Conservation (phyloP, 1,140 invertebrate genomes). For the Sycobia sp. region DNA sequence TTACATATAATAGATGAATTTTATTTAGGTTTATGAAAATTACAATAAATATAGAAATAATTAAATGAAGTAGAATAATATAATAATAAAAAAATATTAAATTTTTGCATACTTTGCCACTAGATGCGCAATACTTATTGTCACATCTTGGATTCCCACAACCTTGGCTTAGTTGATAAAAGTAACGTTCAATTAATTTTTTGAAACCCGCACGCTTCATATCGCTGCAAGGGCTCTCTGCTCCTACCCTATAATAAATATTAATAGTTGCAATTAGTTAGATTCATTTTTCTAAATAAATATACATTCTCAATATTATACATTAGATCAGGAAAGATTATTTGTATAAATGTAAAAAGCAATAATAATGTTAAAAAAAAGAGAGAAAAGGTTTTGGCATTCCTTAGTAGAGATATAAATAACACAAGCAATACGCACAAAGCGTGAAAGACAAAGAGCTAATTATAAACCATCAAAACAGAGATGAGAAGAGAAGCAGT, state of each 20-base stretch:
- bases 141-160: constrained; percentile 85
- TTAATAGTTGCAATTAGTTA: neutral
- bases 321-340: neutral
- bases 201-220: constrained; percentile 88
- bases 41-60: constrained; percentile 1
- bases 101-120: constrained; percentile 71
- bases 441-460: constrained; percentile 29
- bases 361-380: neutral
- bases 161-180: constrained; percentile 88
- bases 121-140: constrained; percentile 88
- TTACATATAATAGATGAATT: too few species aligned
- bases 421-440: constrained; percentile 20
- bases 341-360: neutral
- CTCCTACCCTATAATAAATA: constrained; percentile 51
- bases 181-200: constrained; percentile 89
- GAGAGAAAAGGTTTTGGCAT: constrained; percentile 23
- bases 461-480: constrained; percentile 28
- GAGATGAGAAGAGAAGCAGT: constrained; percentile 1
- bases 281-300: neutral
- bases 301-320: neutral
- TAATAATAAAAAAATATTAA: constrained; percentile 1
- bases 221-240: constrained; percentile 66
- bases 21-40: neutral
- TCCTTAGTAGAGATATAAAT: constrained; percentile 21
- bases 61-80: too few species aligned